phyloP scores from a whole-genome alignment of 1,140 invertebrate species.

The Drosophila cardini region DNA sequence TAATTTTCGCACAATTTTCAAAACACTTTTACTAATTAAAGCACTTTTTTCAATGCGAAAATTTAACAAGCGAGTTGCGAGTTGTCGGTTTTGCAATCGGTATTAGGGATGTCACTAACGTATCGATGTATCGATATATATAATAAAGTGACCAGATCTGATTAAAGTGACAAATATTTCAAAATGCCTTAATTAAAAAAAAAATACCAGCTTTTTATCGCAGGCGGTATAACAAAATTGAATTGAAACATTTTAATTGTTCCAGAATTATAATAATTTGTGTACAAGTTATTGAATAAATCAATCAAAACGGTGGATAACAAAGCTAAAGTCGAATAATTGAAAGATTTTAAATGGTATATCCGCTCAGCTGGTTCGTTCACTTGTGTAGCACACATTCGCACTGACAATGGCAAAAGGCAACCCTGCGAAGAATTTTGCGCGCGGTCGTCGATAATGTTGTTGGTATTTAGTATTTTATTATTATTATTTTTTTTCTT shows the following conservation, averaged over 20 bases:
- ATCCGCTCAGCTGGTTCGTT: background rate
- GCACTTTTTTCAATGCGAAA: slow-evolving; percentile 59
- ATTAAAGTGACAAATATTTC: background rate
- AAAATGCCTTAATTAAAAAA: background rate
- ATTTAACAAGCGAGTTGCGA: slow-evolving; percentile 55
- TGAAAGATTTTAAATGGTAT: too few species aligned
- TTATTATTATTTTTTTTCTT: too few species aligned
- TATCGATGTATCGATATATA: slow-evolving; percentile 42
- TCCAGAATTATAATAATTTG: too few species aligned
- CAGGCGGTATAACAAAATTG: too few species aligned
- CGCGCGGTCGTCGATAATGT: slow-evolving; percentile 33
- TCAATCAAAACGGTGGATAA: too few species aligned
- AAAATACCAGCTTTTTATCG: background rate
- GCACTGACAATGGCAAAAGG: slow-evolving; percentile 21
- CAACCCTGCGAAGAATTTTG: slow-evolving; percentile 15
- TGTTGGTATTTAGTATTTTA: slow-evolving; percentile 39
- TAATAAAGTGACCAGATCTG: slow-evolving; percentile 5
- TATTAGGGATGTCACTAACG: slow-evolving; percentile 32
- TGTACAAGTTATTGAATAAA: too few species aligned
- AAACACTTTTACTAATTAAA: slow-evolving; percentile 61
- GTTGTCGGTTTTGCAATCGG: slow-evolving; percentile 56
- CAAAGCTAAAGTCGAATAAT: too few species aligned
- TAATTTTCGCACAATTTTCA: slow-evolving; percentile 58
- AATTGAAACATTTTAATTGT: too few species aligned
- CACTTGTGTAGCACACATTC: slow-evolving; percentile 11